phyloP scores from a whole-genome alignment of 2,888 invertebrate genomes.

The Nymphalis urticae region DNA sequence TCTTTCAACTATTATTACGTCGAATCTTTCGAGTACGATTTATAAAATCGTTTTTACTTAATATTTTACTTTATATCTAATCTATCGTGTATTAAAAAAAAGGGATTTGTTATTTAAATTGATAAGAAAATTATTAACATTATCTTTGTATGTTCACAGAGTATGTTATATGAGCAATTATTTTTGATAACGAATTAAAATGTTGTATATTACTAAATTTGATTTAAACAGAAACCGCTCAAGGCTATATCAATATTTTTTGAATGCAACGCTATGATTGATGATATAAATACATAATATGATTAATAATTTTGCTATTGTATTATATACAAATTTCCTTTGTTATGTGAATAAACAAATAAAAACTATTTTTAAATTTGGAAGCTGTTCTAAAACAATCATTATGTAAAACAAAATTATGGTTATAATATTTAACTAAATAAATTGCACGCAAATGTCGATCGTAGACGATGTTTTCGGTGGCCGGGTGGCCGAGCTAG shows the following conservation, averaged over 20 bases:
- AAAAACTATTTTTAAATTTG: not conserved
- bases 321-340: not conserved
- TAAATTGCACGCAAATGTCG: slow-evolving; percentile 35
- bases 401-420: not conserved
- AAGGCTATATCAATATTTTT: not conserved
- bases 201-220: not conserved
- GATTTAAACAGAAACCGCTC: not conserved
- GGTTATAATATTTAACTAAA: not conserved
- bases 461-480: slow-evolving; percentile 47
- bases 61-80: too few relatives aligned
- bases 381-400: too few relatives aligned
- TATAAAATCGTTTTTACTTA: not conserved
- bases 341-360: not conserved
- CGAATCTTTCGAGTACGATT: slow-evolving; percentile 6
- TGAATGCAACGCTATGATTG: not conserved
- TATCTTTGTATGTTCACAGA: too few relatives aligned
- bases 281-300: not conserved
- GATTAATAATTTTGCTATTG: not conserved
- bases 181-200: not conserved
- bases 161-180: not conserved
- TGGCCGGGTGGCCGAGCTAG: slow-evolving; percentile 53
- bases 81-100: not conserved
- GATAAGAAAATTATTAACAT: too few relatives aligned
- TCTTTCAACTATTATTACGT: slow-evolving; percentile 26
- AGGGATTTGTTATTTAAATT: not conserved